Base-by-base conservation (phyloP, 2,888 invertebrate genomes). In the Diplolepis rosae region DNA sequence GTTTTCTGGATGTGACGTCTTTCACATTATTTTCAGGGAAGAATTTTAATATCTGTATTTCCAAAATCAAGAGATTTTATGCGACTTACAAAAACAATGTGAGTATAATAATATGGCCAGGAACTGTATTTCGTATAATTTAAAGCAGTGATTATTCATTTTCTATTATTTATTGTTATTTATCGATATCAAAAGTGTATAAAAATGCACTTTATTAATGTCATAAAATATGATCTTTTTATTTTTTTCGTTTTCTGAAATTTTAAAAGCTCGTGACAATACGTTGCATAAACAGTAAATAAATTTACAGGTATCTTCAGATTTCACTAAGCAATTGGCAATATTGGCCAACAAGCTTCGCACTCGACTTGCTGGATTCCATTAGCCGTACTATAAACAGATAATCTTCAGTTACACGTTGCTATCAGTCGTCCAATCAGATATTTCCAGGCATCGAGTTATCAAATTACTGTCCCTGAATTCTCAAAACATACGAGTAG, bases 371-470 rank as follows among this genome's bases (percentile, higher is more conserved):
- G 68, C 48, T 72, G 42, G 66, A 66, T 68, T 73, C 85, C 78
- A 84, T 85, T 86, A 85, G 81, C 80, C 79, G 75, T 69, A 74
- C 83, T 79, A 82, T 86, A 86, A 86, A 87, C 86, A 86, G 86
- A 83, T 85, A 87, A 84, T 86, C 82, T 80, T 75, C 78, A 80
- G 80, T 82, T 80, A 80, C 79, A 79, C 79, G 78, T 72, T 81
- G 84, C 79, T 84, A 85, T 80, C 83, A 77, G 72, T 74, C 76
- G 80, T 77, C 82, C 81, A 83, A 85, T 86, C 86, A 83, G 85
- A 86, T 86, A 84, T 80, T 77, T 68, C 74, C 75, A 76, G 77
- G 77, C 76, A 79, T 75, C 79, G 79, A 82, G 85, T 85, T 85
- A 86, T 83, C 83, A 80, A 85, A 85, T 85, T 85, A 82, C 79